Percentiles rank a stretch among this genome's conserved stretches.
These are phyloP conservation scores for Cossypha polioptera DNA, from an alignment of 2,797 vertebrate species.

Conservation along the genomic window DNA sequence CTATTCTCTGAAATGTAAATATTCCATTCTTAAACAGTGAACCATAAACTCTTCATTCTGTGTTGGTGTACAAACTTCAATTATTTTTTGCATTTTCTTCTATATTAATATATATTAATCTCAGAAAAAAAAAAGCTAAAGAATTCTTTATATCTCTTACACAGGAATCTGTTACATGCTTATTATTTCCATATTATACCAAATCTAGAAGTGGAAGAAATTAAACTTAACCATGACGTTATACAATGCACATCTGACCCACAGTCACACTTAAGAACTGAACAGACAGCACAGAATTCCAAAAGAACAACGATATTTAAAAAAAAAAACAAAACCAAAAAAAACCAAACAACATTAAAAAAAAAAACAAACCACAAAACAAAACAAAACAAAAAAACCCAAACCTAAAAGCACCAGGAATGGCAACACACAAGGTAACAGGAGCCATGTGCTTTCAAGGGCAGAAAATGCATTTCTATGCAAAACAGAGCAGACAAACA, in stretches of 20 bases:
- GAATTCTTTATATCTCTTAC: not conserved
- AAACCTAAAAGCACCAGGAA: not conserved
- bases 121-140: not conserved
- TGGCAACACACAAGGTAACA: not conserved
- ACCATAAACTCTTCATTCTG: not conserved
- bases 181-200: not conserved
- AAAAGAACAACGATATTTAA: not conserved
- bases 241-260: not conserved
- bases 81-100: not conserved
- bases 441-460: not conserved
- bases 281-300: accelerated
- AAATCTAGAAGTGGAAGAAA: not conserved
- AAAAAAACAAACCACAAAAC: too few species aligned
- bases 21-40: not conserved
- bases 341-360: not conserved
- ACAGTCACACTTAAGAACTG: not conserved
- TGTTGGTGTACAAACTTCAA: not conserved
- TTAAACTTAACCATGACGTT: not conserved
- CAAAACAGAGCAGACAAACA: not conserved
- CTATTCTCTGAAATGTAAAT: not conserved
- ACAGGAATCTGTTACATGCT: not conserved
- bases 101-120: not conserved
- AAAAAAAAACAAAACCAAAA: too few species aligned
- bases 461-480: not conserved
- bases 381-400: too few species aligned